Evolutionary conservation across 1,140 invertebrate species (phyloP), one percentile per base, ranked within the genome.

Genomic region (Monomorium pharaonis): DNA sequence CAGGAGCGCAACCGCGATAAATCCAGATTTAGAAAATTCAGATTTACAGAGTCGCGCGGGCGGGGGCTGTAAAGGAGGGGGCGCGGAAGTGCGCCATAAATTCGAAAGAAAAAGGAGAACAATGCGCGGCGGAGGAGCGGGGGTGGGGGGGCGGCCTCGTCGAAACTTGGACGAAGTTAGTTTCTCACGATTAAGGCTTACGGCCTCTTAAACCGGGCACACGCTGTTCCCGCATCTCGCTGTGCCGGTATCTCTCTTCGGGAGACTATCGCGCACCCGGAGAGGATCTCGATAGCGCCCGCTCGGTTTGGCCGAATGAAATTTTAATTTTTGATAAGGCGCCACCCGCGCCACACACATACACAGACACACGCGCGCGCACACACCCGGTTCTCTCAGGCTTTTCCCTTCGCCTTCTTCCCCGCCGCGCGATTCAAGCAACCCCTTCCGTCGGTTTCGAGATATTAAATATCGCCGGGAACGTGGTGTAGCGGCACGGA

Each of bases 321-420:
- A 94, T 93, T 94, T 94, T 93, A 94, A 94, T 94, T 93, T 94
- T 94, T 94, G 88, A 94, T 94, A 94, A 94, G 92, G 83, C 87
- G 56, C 86, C 84, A 87, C 85, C 88, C 85, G 69, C 80, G 49
- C 69, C 37, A 37, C 37, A 37, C 37, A 37, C 37, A 37, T 7
- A 37, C 33, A 37, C 33, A 37, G 2, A 37, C 33, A 37, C 33
- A 37, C 33, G 5, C 33, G 5, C 33, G 5, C 33, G 5, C 33
- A 3, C 37, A 7, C 37, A 7, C 65, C 56, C 47, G 21, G 54
- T 86, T 83, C 89, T 85, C 75, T 80, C 81, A n/a, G 80, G 83
- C 86, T 33, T 65, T 85, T 77, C 84, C 69, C 85, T 85, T 84
- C n/a, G 27, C 78, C 70, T 72, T 76, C 84, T 80, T 72, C 42